Evolutionary conservation across 2,888 invertebrate genomes (phyloP), one percentile per base, ranked within the genome.

Genomic region (Alsophila aescularia): DNA sequence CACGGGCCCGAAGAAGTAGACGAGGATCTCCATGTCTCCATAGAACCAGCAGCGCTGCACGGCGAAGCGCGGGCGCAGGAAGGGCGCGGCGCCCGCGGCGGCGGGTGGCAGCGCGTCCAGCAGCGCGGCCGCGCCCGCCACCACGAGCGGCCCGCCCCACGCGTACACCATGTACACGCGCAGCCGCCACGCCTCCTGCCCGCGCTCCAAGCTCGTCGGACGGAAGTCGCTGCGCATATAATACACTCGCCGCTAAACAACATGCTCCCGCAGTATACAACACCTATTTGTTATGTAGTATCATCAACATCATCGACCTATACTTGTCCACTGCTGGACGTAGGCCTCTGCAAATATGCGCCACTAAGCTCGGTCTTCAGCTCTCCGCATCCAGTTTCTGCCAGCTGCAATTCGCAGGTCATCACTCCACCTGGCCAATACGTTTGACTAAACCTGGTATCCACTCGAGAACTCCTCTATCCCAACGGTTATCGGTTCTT

Each of bases 1-100:
- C 64, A 97, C 94, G 7, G 97, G 97, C 6, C 96, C 96, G 81
- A 94, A 96, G 91, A 97, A 97, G 87, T 96, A 97, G 5, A 96
- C 95, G 64, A 97, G 93, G 58, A 96, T 95, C 83, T 97, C 96
- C 85, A 94, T 92, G 84, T 95, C 95, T 69, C 96, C 96, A 85
- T 94, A 94, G 91, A 97, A 97, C 96, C 97, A 97, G 87, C 97
- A 97, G 70, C 93, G 93, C 71, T 93, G 93, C 75, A 94, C 94
- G 39, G 95, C 96, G 85, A 97, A 97, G 59, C 95, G 93, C 24
- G 97, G 97, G 59, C 96, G 93, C 67, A 96, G 90, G 74, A 96
- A 45, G 31, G 45, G 92, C 54, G 90, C 77, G 70, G 93, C 85
- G 73, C 93, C 92, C 49, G 89, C 85, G 86, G 89, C 82, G 62